Percentiles rank a stretch among this genome's conserved stretches.
phyloP scores from a whole-genome alignment of 2,797 vertebrate species.

The Cygnus olor region DNA sequence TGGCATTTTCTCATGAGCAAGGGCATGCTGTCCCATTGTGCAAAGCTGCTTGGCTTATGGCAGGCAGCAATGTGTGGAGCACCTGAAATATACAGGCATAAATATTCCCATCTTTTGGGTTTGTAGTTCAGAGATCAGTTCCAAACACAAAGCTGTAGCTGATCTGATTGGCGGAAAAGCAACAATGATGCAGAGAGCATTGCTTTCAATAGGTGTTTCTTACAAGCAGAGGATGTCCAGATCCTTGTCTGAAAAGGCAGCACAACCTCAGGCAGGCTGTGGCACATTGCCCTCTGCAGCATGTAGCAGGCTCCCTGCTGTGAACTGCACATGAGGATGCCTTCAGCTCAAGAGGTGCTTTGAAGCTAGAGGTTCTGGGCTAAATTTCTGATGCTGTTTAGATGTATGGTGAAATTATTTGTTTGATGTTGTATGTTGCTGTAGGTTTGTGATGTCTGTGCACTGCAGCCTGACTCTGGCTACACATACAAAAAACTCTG shows the following conservation, averaged over 20 bases:
- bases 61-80: rapidly evolving
- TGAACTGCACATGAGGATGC: not conserved
- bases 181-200: not conserved
- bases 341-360: not conserved
- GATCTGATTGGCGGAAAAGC: not conserved
- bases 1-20: not conserved
- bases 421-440: not conserved
- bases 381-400: not conserved
- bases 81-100: rapidly evolving
- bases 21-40: not conserved
- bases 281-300: not conserved
- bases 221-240: not conserved
- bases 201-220: not conserved
- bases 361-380: not conserved
- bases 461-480: not conserved
- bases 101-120: not conserved
- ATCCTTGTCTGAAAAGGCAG: not conserved
- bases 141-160: not conserved
- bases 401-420: not conserved
- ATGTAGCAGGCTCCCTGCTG: not conserved
- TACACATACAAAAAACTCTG: not conserved
- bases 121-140: not conserved
- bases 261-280: not conserved
- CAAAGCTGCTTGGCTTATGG: rapidly evolving
- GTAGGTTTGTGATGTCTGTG: not conserved